These are phyloP conservation scores for Mus minutoides DNA, from an alignment of 2,797 vertebrate genomes.

Conservation along the genomic window DNA sequence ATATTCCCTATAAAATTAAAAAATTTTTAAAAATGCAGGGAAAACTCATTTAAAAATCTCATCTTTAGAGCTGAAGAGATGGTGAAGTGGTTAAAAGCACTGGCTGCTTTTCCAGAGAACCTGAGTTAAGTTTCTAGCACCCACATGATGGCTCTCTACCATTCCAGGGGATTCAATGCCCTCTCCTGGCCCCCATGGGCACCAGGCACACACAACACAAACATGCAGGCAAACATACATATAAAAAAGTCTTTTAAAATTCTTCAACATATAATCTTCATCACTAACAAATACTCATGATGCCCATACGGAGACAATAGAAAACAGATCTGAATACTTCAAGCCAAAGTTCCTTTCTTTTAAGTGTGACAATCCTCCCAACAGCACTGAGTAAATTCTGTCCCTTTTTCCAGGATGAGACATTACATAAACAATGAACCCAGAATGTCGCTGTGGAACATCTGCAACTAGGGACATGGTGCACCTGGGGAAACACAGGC, in stretches of 20 bases:
- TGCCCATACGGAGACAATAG: not conserved
- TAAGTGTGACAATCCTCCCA: constrained; percentile 7
- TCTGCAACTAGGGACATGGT: not conserved
- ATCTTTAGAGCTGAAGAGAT: not conserved
- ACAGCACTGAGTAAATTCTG: not conserved
- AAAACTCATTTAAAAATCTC: constrained; percentile 13
- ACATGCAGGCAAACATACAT: not conserved
- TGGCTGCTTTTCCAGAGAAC: not conserved
- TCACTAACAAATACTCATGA: constrained; percentile 35
- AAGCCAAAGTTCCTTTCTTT: constrained; percentile 30
- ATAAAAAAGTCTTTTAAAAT: not conserved
- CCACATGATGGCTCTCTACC: not conserved
- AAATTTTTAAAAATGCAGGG: not conserved
- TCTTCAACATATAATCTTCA: not conserved
- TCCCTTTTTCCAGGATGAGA: not conserved
- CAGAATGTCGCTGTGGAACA: not conserved
- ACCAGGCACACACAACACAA: not conserved
- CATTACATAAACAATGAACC: not conserved
- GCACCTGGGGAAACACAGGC: not conserved
- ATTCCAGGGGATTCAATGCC: not conserved
- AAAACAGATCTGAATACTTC: constrained; percentile 23
- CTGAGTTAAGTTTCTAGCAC: not conserved
- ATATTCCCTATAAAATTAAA: constrained; percentile 16
- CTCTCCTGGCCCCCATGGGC: not conserved
- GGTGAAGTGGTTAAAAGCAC: not conserved